Evolutionary conservation across 2,888 invertebrate genomes (phyloP), one percentile per base, ranked within the genome.

Genomic region (Baccha elongata): DNA sequence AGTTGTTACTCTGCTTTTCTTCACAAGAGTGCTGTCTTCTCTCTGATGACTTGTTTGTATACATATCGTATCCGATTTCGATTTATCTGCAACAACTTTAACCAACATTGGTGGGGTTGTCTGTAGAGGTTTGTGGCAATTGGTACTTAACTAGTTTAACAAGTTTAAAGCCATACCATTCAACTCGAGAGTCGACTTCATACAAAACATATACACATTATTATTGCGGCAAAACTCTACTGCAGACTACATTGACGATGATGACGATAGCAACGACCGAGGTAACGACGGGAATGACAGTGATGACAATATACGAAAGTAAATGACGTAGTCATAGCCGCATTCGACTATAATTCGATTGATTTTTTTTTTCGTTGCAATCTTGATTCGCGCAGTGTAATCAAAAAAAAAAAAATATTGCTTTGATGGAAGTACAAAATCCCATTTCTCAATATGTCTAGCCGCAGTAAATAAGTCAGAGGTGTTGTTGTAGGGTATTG

Each of bases 191-290:
- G n/a, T n/a, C n/a, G n/a, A n/a, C n/a, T n/a, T n/a, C n/a, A n/a
- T n/a, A 13, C 37, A 40, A n/a, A n/a, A 4, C n/a, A 32, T 35
- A 15, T 10, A 55, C 64, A 64, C 64, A 73, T n/a, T n/a, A n/a
- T n/a, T n/a, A n/a, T 48, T 73, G 73, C 73, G 73, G 46, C 64
- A 73, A 13, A 73, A 73, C 52, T 29, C 52, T 53, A 32, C 29
- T 8, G 8, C 1, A 32, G 29, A 32, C 29, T 8, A 32, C 1
- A 32, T 5, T 8, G 62, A 69, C 11, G 15, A 26, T 60, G 60
- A 60, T 40, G 62, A 8, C 37, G 37, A 6, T 13, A 5, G 13
- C 1, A 3, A 40, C 8, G 37, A 13, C n/a, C 37, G n/a, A 10
- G 35, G 4, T n/a, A 40, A 13, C 37, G 3, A 35, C n/a, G 3